Percentiles rank a stretch among this genome's conserved stretches.
phyloP scores from a whole-genome alignment of 2,113 vertebrate species.

The Hyperopisus bebe region DNA sequence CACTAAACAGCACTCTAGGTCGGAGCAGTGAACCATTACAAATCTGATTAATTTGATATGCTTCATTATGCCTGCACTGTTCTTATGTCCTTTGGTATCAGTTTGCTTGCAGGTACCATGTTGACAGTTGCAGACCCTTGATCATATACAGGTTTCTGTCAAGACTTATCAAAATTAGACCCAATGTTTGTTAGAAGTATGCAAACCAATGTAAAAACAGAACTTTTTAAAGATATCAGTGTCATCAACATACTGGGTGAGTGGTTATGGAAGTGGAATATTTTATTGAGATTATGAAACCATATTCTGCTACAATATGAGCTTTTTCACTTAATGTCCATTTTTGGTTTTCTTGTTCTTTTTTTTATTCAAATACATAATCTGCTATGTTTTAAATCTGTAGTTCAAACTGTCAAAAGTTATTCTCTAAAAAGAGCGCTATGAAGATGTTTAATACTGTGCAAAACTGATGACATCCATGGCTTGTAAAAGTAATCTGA shows the following conservation, averaged over 20 bases:
- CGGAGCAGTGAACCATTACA: not conserved
- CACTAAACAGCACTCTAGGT: not conserved
- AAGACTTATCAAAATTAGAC: not conserved
- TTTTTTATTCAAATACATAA: not conserved
- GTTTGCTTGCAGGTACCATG: not conserved
- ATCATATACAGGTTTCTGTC: not conserved
- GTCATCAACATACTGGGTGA: not conserved
- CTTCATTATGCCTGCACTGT: not conserved
- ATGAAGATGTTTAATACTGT: not conserved
- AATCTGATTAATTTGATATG: not conserved
- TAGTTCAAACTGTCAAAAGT: not conserved
- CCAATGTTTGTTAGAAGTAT: not conserved
- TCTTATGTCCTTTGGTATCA: not conserved
- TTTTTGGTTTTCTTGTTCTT: not conserved
- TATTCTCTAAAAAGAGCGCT: not conserved
- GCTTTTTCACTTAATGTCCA: not conserved
- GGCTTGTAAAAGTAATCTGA: not conserved
- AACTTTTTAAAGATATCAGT: not conserved
- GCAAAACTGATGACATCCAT: not conserved
- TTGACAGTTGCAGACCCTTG: not conserved
- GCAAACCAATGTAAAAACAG: not conserved
- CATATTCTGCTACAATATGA: not conserved
- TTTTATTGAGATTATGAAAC: not conserved
- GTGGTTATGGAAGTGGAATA: not conserved
- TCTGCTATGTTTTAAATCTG: not conserved